Base-by-base conservation (phyloP, 1,140 invertebrate species). In the Anastatus disparis region DNA sequence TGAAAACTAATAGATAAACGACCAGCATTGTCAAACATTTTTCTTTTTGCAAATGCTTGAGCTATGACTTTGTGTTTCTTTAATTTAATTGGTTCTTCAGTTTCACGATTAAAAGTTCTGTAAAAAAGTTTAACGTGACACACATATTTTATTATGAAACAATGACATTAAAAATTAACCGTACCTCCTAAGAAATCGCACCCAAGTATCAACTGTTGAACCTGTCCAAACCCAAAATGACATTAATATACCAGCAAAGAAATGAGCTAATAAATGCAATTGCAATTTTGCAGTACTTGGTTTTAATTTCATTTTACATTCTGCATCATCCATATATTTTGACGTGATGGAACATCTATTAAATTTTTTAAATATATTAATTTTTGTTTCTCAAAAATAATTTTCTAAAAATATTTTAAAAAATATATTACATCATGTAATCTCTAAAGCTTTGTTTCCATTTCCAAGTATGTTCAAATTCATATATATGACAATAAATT, bases 51-150 rank as follows among this genome's bases (percentile, higher is more conserved):
- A 88, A 94, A 97, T 1, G 94, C 94, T 80, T 95, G 91, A 10
- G 95, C 93, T 59, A 98, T 96, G 24, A 97, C 90, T 84, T 95
- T 94, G 82, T 97, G 94, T 78, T 96, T 96, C 77, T 93, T 93
- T 70, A 93, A 83, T 81, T 91, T 92, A 40, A 90, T 87, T 22
- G 91, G 91, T 70, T 92, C 90, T 72, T 92, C 90, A 3, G 89
- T 85, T 73, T 93, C 91, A 66, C 89, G 90, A n/a, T 91, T 85
- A 83, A 81, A 91, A 91, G 91, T 71, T 92, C 90, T 72, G 92
- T 90, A 3, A 35, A 35, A 35, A 4, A 6, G 89, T 85, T 74
- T 93, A 91, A 66, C 89, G 90, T n/a, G n/a, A n/a, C n/a, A n/a
- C n/a, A n/a, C n/a, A n/a, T n/a, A n/a, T n/a, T n/a, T n/a, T n/a